phyloP scores from a whole-genome alignment of 2,113 vertebrate genomes.

The Odocoileus hemionus region DNA sequence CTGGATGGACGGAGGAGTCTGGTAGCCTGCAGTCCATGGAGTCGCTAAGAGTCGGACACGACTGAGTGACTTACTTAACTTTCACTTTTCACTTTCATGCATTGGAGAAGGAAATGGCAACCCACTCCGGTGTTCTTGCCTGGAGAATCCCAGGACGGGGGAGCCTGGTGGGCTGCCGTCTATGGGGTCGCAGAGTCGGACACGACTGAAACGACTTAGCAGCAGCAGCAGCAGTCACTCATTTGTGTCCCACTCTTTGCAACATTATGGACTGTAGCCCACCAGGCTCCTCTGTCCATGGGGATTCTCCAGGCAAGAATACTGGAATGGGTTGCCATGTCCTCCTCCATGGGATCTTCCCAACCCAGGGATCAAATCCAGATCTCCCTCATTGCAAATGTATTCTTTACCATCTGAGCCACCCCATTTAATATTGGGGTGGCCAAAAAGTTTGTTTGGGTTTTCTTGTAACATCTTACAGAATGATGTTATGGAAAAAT shows the following conservation, averaged over 20 bases:
- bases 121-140: neutral
- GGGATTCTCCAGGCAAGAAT: neutral
- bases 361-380: neutral
- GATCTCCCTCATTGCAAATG: neutral
- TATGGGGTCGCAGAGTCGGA: fast-evolving
- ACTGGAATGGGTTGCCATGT: neutral
- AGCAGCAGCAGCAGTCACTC: neutral
- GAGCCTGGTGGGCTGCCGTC: neutral
- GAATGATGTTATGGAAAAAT: neutral
- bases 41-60: neutral
- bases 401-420: neutral
- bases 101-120: neutral
- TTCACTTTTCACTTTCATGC: neutral
- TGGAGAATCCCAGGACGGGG: neutral
- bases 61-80: neutral
- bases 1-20: no score
- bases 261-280: neutral
- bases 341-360: neutral
- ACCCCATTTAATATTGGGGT: neutral
- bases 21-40: no score
- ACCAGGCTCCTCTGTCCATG: neutral
- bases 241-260: neutral
- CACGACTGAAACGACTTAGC: neutral
- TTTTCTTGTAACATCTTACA: neutral
- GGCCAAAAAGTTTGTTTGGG: neutral